A percentile compares a stretch with the other conserved stretches of the same genome.
Evolutionary conservation across 1,140 invertebrate genomes (phyloP).

Genomic region (Subanguina moxae): DNA sequence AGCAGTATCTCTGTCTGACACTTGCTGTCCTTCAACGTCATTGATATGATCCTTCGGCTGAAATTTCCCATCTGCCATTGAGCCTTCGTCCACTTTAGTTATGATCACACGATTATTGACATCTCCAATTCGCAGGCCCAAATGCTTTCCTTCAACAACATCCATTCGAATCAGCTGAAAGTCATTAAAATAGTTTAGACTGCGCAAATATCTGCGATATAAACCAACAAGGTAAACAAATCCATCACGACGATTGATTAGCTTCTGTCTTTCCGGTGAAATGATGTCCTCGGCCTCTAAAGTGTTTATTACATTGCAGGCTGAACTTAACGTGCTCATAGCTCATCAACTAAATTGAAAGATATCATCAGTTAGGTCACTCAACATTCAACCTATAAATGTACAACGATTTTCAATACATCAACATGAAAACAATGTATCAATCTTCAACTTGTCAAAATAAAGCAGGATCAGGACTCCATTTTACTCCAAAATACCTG

Average conservation of each 20-base stretch:
- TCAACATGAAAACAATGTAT: too few species aligned
- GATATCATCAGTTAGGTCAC: too few species aligned
- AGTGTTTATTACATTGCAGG: too few species aligned
- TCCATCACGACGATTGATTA: slow-evolving; percentile 51
- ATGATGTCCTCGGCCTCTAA: slow-evolving; percentile 15
- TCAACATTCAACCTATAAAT: too few species aligned
- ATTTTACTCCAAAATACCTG: too few species aligned
- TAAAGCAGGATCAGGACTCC: too few species aligned
- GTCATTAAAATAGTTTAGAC: not conserved
- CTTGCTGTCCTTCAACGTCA: slow-evolving; percentile 47
- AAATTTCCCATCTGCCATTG: slow-evolving; percentile 29
- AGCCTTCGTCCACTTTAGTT: slow-evolving; percentile 28
- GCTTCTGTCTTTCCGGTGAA: slow-evolving; percentile 44
- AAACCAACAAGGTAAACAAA: slow-evolving; percentile 35
- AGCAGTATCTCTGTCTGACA: slow-evolving; percentile 54
- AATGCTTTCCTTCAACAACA: slow-evolving; percentile 43
- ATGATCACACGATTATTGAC: slow-evolving; percentile 48
- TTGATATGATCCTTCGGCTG: slow-evolving; percentile 47
- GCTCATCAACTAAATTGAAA: too few species aligned
- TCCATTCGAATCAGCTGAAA: slow-evolving; percentile 44
- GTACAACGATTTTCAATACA: too few species aligned
- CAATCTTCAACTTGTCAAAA: too few species aligned
- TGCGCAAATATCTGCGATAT: not conserved
- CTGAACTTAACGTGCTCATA: too few species aligned
- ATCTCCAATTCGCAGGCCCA: slow-evolving; percentile 51